These are phyloP conservation scores for Choristoneura fumiferana DNA, from an alignment of 1,140 invertebrate species.

Conservation along the genomic window DNA sequence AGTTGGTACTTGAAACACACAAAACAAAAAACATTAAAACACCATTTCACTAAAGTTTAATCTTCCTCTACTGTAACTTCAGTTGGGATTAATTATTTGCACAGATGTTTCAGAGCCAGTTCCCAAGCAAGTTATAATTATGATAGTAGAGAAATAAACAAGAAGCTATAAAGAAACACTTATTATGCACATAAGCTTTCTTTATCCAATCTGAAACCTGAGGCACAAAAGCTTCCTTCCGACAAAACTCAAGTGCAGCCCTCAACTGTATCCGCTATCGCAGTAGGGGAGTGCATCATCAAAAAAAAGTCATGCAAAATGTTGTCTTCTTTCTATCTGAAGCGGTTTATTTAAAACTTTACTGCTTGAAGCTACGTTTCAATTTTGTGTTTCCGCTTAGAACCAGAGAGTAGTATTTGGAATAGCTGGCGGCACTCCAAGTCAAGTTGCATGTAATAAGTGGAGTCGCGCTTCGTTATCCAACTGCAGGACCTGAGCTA, in stretches of 20 bases:
- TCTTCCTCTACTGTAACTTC: too few species aligned
- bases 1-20: too few species aligned
- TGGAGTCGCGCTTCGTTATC: slow-evolving; percentile 65
- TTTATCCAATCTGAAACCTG: not conserved
- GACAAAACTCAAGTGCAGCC: slow-evolving; percentile 6
- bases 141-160: too few species aligned
- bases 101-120: too few species aligned
- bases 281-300: slow-evolving; percentile 12
- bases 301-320: not conserved
- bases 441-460: slow-evolving; percentile 57
- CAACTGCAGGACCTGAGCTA: slow-evolving; percentile 55
- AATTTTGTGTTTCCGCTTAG: not conserved
- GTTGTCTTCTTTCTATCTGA: not conserved
- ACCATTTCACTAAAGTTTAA: too few species aligned
- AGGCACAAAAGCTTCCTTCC: not conserved
- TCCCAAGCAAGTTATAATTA: too few species aligned
- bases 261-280: slow-evolving; percentile 8
- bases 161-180: too few species aligned
- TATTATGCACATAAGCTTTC: too few species aligned
- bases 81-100: too few species aligned
- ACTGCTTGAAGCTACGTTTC: not conserved
- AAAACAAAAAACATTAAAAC: too few species aligned
- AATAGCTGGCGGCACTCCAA: slow-evolving; percentile 22
- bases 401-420: slow-evolving; percentile 34
- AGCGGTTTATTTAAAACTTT: not conserved